Evolutionary conservation across 2,113 vertebrate species (phyloP).

Genomic region (Saccopteryx bilineata): DNA sequence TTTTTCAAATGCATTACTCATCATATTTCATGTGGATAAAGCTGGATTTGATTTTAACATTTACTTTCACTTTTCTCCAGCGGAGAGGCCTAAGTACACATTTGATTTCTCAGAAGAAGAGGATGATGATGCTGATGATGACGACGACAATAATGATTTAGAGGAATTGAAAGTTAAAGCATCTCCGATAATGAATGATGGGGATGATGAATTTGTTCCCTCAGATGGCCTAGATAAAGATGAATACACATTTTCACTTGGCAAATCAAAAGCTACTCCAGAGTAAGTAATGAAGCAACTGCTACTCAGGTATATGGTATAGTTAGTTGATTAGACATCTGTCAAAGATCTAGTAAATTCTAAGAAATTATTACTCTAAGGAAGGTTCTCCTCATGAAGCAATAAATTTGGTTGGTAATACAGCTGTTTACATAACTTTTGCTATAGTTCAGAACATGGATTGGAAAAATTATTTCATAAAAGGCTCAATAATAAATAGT

Average conservation of each 20-base stretch:
- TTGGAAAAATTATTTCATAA: not conserved
- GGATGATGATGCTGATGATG: conserved; percentile 92
- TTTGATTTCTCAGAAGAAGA: conserved; percentile 99
- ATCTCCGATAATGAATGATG: conserved; percentile 92
- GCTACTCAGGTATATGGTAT: not conserved
- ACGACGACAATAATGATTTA: conserved; percentile 90
- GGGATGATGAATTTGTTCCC: conserved; percentile 91
- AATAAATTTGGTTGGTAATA: not conserved
- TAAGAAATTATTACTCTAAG: not conserved
- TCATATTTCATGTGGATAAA: conserved; percentile 8
- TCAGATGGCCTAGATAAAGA: conserved; percentile 91
- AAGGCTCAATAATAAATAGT: not conserved
- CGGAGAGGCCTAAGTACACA: conserved; percentile 97
- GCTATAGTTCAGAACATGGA: not conserved
- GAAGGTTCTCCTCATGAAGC: not conserved
- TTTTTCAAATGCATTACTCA: not conserved
- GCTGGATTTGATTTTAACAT: conserved; percentile 35
- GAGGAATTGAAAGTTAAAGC: conserved; percentile 90
- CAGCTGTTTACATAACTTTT: not conserved
- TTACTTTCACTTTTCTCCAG: conserved; percentile 83
- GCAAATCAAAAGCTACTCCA: conserved; percentile 89
- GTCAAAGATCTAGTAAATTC: not conserved
- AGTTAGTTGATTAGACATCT: not conserved
- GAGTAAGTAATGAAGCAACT: conserved; percentile 87
- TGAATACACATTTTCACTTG: conserved; percentile 91